Percentiles rank a stretch among this genome's conserved stretches.
Conservation (phyloP, 2,888 invertebrate species). For the Thymelicus lineola region DNA sequence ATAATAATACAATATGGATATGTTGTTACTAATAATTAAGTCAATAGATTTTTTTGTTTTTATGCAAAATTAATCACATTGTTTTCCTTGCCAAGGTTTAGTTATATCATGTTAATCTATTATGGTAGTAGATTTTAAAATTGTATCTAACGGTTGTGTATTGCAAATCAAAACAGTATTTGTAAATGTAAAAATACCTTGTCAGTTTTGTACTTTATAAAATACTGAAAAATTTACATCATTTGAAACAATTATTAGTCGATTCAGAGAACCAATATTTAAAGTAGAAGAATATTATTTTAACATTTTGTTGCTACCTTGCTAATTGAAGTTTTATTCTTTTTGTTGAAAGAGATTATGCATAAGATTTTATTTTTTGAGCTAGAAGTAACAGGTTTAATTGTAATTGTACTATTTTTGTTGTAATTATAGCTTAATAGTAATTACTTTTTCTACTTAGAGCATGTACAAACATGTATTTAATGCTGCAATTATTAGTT, state of each 20-base stretch:
- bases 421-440: slow-evolving; percentile 13
- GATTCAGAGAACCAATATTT: slow-evolving; percentile 15
- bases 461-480: slow-evolving; percentile 21
- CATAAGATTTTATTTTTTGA: slow-evolving; percentile 27
- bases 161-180: slow-evolving; percentile 7
- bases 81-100: slow-evolving; percentile 2
- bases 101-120: not conserved
- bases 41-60: no score
- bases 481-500: slow-evolving; percentile 9
- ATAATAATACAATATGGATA: no score
- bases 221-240: not conserved
- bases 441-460: slow-evolving; percentile 23
- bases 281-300: slow-evolving; percentile 5
- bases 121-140: slow-evolving; percentile 1
- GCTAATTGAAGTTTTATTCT: not conserved
- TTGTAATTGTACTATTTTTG: slow-evolving; percentile 11
- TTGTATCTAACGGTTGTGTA: slow-evolving; percentile 7
- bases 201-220: slow-evolving; percentile 4
- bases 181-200: not conserved
- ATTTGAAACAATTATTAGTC: not conserved
- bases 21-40: not conserved
- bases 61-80: not conserved
- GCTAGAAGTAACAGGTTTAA: slow-evolving; percentile 2
- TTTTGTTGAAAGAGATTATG: slow-evolving; percentile 25
- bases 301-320: slow-evolving; percentile 1